A percentile compares a stretch with the other conserved stretches of the same genome.
Conservation (phyloP, 2,888 invertebrate species). For the Timema cristinae region DNA sequence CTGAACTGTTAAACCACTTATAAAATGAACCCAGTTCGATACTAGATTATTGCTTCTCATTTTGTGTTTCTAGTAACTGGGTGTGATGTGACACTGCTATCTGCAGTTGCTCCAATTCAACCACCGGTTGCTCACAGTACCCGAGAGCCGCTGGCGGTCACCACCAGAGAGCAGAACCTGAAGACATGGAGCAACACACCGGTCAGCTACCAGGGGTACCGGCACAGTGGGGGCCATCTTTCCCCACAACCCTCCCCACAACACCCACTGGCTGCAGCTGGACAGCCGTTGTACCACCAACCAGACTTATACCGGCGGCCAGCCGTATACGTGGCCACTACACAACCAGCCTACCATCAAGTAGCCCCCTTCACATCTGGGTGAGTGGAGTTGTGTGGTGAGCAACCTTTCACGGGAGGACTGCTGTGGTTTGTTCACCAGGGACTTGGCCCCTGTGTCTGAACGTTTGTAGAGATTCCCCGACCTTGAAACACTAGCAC, state of each 20-base stretch:
- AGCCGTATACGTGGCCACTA: conserved; percentile 65
- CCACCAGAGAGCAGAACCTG: conserved; percentile 50
- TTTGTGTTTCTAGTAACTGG: too few species aligned
- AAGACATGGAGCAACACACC: conserved; percentile 33
- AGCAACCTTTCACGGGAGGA: too few species aligned
- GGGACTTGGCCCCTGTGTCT: too few species aligned
- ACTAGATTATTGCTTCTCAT: too few species aligned
- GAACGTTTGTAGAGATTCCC: too few species aligned
- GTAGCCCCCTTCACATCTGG: conserved; percentile 46
- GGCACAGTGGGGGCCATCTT: conserved; percentile 46
- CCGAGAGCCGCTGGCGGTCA: conserved; percentile 45
- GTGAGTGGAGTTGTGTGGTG: too few species aligned
- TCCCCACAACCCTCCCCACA: conserved; percentile 54
- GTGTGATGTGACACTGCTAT: conserved; percentile 7
- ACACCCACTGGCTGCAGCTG: conserved; percentile 49
- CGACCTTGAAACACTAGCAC: too few species aligned
- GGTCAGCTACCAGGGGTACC: conserved; percentile 44
- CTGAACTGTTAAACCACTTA: too few species aligned
- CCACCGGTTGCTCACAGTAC: conserved; percentile 57
- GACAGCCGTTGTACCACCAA: conserved; percentile 61
- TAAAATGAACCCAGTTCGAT: too few species aligned
- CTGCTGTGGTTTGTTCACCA: too few species aligned
- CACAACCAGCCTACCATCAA: conserved; percentile 52
- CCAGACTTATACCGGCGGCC: conserved; percentile 61
- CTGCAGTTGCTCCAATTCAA: conserved; percentile 44